These are phyloP conservation scores for Myiopsitta monachus DNA, from an alignment of 2,113 vertebrate species.

Conservation along the genomic window DNA sequence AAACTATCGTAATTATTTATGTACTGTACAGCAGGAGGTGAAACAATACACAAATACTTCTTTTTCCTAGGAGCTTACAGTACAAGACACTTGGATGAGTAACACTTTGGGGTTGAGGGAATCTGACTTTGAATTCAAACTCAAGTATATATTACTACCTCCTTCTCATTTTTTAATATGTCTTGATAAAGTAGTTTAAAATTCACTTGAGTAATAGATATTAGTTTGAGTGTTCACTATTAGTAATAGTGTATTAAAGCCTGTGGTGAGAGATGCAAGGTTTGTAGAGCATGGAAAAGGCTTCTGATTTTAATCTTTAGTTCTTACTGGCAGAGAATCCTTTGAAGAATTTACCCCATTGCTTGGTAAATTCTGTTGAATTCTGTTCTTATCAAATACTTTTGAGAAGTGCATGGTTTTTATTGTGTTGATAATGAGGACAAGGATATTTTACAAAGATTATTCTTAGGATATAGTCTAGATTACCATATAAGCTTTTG, in stretches of 20 bases:
- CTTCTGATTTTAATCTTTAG: not conserved
- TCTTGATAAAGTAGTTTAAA: not conserved
- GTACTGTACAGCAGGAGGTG: not conserved
- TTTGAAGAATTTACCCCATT: not conserved
- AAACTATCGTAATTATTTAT: not conserved
- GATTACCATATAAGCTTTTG: not conserved
- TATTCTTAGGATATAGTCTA: not conserved
- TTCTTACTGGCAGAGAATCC: not conserved
- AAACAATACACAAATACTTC: not conserved
- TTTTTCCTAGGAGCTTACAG: not conserved
- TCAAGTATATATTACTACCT: not conserved
- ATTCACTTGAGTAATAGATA: not conserved
- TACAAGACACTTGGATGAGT: not conserved
- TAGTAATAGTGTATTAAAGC: not conserved
- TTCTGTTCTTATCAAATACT: not conserved
- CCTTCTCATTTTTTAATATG: not conserved
- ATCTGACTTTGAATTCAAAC: not conserved
- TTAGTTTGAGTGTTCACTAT: not conserved
- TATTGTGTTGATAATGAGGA: not conserved
- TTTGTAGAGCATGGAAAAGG: not conserved
- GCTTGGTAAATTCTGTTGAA: not conserved
- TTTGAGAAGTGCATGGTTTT: not conserved
- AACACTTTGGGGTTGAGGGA: not conserved
- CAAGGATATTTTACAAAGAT: not conserved
- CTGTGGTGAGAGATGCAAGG: not conserved